Conservation (phyloP, 2,888 invertebrate genomes). For the Philaethria dido region DNA sequence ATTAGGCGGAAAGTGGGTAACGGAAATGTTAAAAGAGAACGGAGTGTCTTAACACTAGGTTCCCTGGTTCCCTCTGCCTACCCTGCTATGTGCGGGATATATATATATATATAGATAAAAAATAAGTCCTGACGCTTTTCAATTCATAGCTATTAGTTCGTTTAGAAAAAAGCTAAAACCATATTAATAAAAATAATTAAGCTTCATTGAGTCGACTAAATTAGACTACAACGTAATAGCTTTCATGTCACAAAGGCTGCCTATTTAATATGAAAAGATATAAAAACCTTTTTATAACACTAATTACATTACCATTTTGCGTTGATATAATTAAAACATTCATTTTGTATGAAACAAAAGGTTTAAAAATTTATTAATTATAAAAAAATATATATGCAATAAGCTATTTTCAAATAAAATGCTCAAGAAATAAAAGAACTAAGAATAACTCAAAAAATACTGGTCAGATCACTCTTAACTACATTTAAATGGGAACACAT, state of each 20-base stretch:
- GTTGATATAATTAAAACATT: conserved; percentile 10
- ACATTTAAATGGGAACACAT: too few species aligned
- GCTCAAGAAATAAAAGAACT: too few species aligned
- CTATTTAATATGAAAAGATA: conserved; percentile 9
- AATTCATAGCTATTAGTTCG: not conserved
- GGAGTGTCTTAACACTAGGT: too few species aligned
- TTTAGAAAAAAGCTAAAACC: not conserved
- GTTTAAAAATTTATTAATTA: conserved; percentile 3
- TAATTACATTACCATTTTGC: conserved; percentile 9
- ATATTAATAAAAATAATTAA: conserved; percentile 25
- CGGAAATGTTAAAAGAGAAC: too few species aligned
- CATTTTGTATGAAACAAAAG: conserved; percentile 5
- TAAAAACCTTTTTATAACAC: not conserved
- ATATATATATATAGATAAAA: too few species aligned
- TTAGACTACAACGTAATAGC: conserved; percentile 3
- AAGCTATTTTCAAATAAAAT: too few species aligned
- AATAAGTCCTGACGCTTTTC: not conserved
- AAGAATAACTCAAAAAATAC: too few species aligned
- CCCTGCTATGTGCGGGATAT: too few species aligned
- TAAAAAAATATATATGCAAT: not conserved
- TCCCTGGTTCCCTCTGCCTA: too few species aligned
- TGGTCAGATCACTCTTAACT: too few species aligned
- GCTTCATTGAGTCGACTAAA: conserved; percentile 9
- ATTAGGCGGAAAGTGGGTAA: too few species aligned
- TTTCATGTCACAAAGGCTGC: conserved; percentile 13